Evolutionary conservation across 2,888 invertebrate species (phyloP), one percentile per base, ranked within the genome.

Genomic region (Anodontia alba): DNA sequence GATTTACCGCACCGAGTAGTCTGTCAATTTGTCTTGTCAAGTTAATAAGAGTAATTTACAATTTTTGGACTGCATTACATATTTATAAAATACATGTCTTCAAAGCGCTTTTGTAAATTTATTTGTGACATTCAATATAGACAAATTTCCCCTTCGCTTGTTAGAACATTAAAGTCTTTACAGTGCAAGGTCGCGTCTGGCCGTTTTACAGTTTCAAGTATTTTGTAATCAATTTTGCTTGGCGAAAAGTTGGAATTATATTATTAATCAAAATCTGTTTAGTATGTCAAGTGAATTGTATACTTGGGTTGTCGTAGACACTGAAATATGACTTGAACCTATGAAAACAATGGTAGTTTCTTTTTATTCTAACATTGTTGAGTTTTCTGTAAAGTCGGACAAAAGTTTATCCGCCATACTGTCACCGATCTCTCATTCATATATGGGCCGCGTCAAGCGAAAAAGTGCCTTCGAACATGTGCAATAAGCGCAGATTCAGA

Each of bases 21-120:
- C 62, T 62, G 31, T 62, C 62, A 62, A 62, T 62, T 62, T 62
- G 62, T 62, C 62, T 62, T 62, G 62, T 33, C 62, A 29, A 1
- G 17, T 17, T 33, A 62, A 62, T 29, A 29, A 33, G 62, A 33
- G 62, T 62, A 62, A 62, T 33, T 62, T 62, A 33, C 31, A 62
- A 29, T 31, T 62, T 62, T 62, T 31, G 62, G 54, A 54, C 23
- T n/a, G 54, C 54, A 54, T 54, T 54, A 5, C 54, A 12, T 46
- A 10, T 10, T 42, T 42, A 42, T 15, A 42, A 7, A 15, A 42
- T 42, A 10, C 42, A 26, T 57, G 3, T 57, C 57, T 29, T 57
- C 57, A 57, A 57, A 57, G 29, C 1, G 3, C 10, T 26, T n/a
- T 26, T 7, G 26, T 29, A 57, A 20, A 26, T 23, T 57, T 8